Evolutionary conservation across 53 echinoderm and acorn worm genomes (phyloP), one percentile per base, ranked within the genome.

Genomic region (Echinometra lucunter): DNA sequence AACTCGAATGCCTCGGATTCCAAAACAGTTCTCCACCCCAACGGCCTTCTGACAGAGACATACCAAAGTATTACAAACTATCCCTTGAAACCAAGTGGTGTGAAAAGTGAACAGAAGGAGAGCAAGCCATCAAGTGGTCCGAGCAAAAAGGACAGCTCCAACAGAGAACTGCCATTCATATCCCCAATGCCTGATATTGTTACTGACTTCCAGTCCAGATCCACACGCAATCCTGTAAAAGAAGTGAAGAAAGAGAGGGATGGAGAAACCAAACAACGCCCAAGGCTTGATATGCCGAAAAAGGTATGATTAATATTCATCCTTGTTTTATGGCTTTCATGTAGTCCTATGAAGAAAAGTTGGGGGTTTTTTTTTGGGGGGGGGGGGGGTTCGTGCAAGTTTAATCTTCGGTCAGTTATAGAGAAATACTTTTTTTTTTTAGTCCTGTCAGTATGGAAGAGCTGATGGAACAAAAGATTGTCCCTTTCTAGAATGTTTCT

Each of bases 11-110:
- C 94, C 85, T 94, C 82, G 10, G 94, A 94, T 63, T 94, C 94
- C 66, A 94, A 83, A 58, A 94, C 85, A 12, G 94, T 94, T 37
- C 94, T 94, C 66, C 94, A 94, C 58, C 60, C 94, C 85, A 94
- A 94, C 32, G 94, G 94, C 63, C 94, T 94, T 83, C 58, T 94
- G 23, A 94, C 94, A n/a, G 83, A 94, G 85, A 94, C 94, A 60
- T 38, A 45, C 42, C 60, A 63, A 81, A 93, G 93, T 63, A 93
- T 93, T 37, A 81, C 80, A 12, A 81, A 63, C 85, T 83, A 94
- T 57, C 82, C 82, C 25, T 37, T 40, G 15, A 94, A 83, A 58
- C 67, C 23, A 23, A 91, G 91, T 63, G 60, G 89, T 40, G 49
- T 23, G 4, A 89, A 89, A 60, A 60, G 58, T 58, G 89, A 89